Base-by-base conservation (phyloP, 2,113 vertebrate species). In the Ictalurus furcatus region DNA sequence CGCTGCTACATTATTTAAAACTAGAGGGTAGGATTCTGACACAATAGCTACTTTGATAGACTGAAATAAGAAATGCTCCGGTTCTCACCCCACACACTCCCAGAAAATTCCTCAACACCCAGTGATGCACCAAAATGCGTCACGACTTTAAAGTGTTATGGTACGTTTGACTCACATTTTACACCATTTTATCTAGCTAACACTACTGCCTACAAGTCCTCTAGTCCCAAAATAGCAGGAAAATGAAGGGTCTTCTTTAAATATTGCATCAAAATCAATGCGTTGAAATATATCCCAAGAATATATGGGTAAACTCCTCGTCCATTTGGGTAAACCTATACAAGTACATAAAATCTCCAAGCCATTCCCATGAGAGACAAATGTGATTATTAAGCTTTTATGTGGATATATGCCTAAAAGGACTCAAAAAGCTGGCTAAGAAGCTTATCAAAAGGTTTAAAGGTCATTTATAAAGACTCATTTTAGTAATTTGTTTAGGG, bases 391-490 rank as follows among this genome's bases (percentile, higher is more conserved):
- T 63, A 65, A 82, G 85, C 90, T 91, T 67, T 88, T 87, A 67
- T 79, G 28, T 25, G 83, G 58, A 65, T 76, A 37, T 40, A 87
- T 59, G 37, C 59, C 44, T 65, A 84, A 86, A 88, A 58, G 52
- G 69, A 28, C 73, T 28, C 30, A 79, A 71, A 6, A 69, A 56
- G 16, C 23, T 67, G 34, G 74, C 81, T 89, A 86, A 88, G 88
- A 86, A 78, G 81, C 83, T 93, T 87, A 90, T 76, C 37, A 79
- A 48, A 52, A 87, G 14, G 16, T 65, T 79, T 90, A 87, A 92
- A 94, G 90, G 92, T 87, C 89, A 88, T 91, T 89, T 90, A 59
- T 13, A 84, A 91, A 88, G 82, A 58, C 13, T 61, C 3, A 16
- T 80, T 30, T 80, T 89, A 88, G 78, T 56, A 89, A 85, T 87